Conservation (phyloP, 2,797 vertebrate genomes). For the Anguilla marmorata region DNA sequence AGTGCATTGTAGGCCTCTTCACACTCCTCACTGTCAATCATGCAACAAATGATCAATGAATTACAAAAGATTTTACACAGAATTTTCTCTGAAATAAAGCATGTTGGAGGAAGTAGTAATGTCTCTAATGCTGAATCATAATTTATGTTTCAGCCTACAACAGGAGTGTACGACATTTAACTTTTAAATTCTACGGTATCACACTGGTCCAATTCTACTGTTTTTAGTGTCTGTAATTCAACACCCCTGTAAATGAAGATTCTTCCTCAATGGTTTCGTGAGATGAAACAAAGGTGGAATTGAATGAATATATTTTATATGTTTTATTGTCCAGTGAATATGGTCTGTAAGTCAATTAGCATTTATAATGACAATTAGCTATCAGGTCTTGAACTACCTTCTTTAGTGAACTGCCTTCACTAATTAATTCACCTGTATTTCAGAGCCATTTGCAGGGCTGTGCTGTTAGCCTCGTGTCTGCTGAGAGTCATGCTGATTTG, state of each 20-base stretch:
- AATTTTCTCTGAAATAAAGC: neutral
- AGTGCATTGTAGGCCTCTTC: slow-evolving; percentile 77
- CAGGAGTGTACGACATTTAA: neutral
- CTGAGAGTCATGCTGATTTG: slow-evolving; percentile 74
- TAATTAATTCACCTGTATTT: slow-evolving; percentile 33
- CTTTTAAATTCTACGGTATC: neutral
- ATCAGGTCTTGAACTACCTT: slow-evolving; percentile 64
- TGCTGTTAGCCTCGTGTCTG: slow-evolving; percentile 76
- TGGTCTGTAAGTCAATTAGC: neutral
- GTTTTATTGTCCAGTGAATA: neutral
- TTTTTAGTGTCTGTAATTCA: neutral
- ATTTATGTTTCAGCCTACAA: neutral
- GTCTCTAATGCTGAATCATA: neutral
- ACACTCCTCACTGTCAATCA: slow-evolving; percentile 81
- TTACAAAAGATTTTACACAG: slow-evolving; percentile 39
- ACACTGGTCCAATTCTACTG: neutral
- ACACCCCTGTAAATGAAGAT: neutral
- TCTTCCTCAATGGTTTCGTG: neutral
- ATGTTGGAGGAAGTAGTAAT: slow-evolving; percentile 4
- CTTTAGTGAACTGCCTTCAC: too few relatives aligned
- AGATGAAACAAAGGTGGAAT: neutral
- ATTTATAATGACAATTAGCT: neutral
- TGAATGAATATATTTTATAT: neutral
- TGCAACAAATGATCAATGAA: slow-evolving; percentile 33
- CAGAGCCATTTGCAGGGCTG: slow-evolving; percentile 78